phyloP scores from a whole-genome alignment of 1,140 invertebrate genomes.

The Drosophila athabasca region DNA sequence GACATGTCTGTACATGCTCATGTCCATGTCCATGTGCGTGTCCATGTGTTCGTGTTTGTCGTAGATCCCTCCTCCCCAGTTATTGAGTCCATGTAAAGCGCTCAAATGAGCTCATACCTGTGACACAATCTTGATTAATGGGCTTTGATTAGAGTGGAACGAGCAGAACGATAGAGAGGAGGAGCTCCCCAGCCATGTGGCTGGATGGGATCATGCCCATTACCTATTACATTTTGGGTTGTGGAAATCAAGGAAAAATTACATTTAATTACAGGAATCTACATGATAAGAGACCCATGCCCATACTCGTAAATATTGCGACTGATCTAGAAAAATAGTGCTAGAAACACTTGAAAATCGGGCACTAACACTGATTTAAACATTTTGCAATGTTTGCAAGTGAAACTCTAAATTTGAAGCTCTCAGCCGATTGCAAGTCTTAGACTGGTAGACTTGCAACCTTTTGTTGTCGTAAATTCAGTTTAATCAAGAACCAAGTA shows the following conservation, averaged over 20 bases:
- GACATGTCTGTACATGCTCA: constrained; percentile 4
- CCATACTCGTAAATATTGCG: constrained; percentile 19
- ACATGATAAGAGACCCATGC: constrained; percentile 26
- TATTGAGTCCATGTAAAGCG: constrained; percentile 36
- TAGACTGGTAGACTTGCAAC: too few relatives aligned
- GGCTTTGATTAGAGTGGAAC: constrained; percentile 21
- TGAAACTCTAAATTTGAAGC: too few relatives aligned
- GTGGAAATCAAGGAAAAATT: constrained; percentile 26
- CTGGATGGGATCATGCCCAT: constrained; percentile 6
- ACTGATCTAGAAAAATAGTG: background rate
- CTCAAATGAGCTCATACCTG: constrained; percentile 55
- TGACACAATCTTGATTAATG: constrained; percentile 61
- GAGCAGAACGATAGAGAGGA: constrained; percentile 8
- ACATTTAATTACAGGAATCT: constrained; percentile 33
- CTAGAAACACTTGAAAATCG: too few relatives aligned
- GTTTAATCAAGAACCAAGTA: too few relatives aligned
- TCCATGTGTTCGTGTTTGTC: constrained; percentile 11
- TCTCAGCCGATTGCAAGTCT: too few relatives aligned
- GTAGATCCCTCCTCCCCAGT: constrained; percentile 28
- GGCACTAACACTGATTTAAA: background rate
- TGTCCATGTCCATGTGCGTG: background rate
- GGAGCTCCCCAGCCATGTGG: background rate
- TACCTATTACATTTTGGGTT: background rate
- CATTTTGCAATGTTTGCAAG: background rate
- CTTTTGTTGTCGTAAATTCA: too few relatives aligned